A percentile compares a stretch with the other conserved stretches of the same genome.
Conservation (phyloP, 2,113 vertebrate species). For the Brachionichthys hirsutus region DNA sequence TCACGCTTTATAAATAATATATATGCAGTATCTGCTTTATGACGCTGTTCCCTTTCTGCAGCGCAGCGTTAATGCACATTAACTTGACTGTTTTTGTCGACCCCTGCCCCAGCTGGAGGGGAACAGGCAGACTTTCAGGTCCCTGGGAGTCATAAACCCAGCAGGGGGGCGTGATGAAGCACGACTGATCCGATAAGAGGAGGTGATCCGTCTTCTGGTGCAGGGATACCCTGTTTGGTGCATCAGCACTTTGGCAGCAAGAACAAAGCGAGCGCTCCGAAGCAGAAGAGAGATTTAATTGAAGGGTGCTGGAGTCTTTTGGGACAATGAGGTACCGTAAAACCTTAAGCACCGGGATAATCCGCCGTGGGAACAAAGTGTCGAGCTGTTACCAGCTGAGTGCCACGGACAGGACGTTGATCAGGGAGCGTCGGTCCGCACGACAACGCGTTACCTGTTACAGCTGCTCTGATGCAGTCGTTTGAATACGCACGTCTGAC, state of each 20-base stretch:
- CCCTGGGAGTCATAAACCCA: constrained; percentile 62
- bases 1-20: no score
- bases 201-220: constrained; percentile 19
- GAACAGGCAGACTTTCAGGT: constrained; percentile 4
- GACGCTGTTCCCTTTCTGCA: no score
- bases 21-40: no score
- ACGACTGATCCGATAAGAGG: constrained; percentile 39
- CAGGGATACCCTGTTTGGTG: constrained; percentile 39
- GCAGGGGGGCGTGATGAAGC: constrained; percentile 38
- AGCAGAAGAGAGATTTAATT: constrained; percentile 46
- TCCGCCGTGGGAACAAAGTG: constrained; percentile 59
- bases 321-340: constrained; percentile 61
- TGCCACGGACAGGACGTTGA: neutral
- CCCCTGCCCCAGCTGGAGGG: constrained; percentile 34
- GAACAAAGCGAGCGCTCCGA: constrained; percentile 53
- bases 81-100: no score
- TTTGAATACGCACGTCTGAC: constrained; percentile 2
- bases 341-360: constrained; percentile 58
- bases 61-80: no score
- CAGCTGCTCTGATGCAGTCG: constrained; percentile 3
- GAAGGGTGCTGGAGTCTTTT: constrained; percentile 46
- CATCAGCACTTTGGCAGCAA: constrained; percentile 45
- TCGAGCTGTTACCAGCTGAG: constrained; percentile 64
- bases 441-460: neutral
- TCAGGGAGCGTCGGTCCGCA: neutral